phyloP scores from a whole-genome alignment of 1,140 invertebrate genomes.

The Potamilus streckersoni region DNA sequence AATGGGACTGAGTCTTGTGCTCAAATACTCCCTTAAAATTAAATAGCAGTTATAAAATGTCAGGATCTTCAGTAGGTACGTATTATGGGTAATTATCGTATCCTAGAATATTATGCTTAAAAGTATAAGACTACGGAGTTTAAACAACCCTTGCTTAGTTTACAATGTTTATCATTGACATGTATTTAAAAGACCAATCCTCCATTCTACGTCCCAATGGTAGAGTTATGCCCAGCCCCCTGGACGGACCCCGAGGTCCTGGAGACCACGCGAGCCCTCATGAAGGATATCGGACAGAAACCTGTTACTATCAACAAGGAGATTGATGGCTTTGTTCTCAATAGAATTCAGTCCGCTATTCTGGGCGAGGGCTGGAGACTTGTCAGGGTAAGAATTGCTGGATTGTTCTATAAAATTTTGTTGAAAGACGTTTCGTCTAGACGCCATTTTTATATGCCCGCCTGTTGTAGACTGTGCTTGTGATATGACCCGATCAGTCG shows the following conservation, averaged over 20 bases:
- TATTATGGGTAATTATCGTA: too few species aligned
- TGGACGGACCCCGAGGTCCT: slow-evolving; percentile 82
- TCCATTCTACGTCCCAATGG: slow-evolving; percentile 93
- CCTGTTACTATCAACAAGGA: slow-evolving; percentile 88
- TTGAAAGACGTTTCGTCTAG: not conserved
- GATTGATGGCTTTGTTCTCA: slow-evolving; percentile 92
- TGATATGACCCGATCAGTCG: not conserved
- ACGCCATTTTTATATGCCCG: not conserved
- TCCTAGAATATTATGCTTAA: too few species aligned
- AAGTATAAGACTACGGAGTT: too few species aligned
- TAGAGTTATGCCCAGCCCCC: slow-evolving; percentile 92
- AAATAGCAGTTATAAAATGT: too few species aligned
- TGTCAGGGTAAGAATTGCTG: slow-evolving; percentile 70
- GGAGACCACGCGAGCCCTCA: slow-evolving; percentile 77
- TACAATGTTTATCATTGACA: not conserved
- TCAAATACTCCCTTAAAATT: too few species aligned
- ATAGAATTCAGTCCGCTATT: slow-evolving; percentile 95
- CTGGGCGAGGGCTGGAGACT: slow-evolving; percentile 91
- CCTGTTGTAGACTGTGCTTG: not conserved
- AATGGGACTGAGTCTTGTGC: too few species aligned
- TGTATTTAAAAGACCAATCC: slow-evolving; percentile 81
- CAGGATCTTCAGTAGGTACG: too few species aligned
- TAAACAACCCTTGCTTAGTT: too few species aligned
- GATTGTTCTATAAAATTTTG: not conserved
- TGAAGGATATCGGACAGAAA: slow-evolving; percentile 89